phyloP scores from a whole-genome alignment of 2,113 vertebrate genomes.

The Pteronura brasiliensis region DNA sequence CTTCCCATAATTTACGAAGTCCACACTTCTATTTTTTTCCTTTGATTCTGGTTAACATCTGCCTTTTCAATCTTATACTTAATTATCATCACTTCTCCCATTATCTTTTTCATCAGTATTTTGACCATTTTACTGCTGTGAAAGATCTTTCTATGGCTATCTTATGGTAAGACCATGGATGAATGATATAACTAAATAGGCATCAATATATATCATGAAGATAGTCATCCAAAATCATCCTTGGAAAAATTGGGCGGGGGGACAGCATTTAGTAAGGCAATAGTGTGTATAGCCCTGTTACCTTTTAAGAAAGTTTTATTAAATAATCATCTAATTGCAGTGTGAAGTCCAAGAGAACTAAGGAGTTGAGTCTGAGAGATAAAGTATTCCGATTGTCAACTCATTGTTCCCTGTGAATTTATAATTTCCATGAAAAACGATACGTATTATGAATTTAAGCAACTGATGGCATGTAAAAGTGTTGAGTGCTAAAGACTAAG shows the following conservation, averaged over 20 bases:
- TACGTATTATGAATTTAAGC: not conserved
- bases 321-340: not conserved
- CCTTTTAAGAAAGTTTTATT: not conserved
- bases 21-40: not conserved
- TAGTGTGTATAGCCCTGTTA: not conserved
- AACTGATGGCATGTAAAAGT: not conserved
- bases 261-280: not conserved
- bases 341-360: slow-evolving; percentile 3
- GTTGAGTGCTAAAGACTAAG: not conserved
- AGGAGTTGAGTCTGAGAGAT: not conserved
- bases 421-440: slow-evolving; percentile 21
- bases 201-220: not conserved
- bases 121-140: not conserved
- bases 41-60: not conserved
- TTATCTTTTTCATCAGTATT: not conserved
- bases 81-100: not conserved
- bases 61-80: not conserved
- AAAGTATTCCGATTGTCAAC: not conserved
- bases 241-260: not conserved
- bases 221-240: not conserved
- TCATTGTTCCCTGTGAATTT: not conserved
- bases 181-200: not conserved
- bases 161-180: not conserved
- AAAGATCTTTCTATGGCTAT: not conserved
- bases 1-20: not conserved